Conservation (phyloP, 2,888 invertebrate genomes). For the Chouioia cunea region DNA sequence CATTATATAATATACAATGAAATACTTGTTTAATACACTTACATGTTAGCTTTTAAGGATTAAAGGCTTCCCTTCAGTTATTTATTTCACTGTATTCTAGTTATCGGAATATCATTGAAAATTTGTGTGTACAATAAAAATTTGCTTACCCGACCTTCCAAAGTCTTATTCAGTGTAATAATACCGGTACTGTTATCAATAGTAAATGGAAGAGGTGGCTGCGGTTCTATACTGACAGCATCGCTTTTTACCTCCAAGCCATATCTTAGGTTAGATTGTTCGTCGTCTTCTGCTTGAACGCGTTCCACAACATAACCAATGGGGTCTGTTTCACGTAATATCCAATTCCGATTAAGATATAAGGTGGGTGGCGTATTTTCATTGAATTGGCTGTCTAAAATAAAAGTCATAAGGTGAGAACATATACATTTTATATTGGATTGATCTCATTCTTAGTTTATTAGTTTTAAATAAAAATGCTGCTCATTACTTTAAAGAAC, state of each 20-base stretch:
- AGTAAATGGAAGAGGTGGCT: conserved; percentile 76
- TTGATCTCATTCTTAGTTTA: too few relatives aligned
- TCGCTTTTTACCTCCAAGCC: conserved; percentile 74
- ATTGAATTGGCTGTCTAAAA: conserved; percentile 69
- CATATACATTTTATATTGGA: too few relatives aligned
- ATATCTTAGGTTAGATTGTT: conserved; percentile 76
- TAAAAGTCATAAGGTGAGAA: not conserved
- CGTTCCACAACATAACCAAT: conserved; percentile 81
- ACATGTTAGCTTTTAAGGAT: too few relatives aligned
- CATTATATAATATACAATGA: too few relatives aligned
- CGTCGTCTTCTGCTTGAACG: conserved; percentile 77
- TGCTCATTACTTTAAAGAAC: too few relatives aligned
- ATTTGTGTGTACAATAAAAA: too few relatives aligned
- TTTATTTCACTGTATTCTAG: too few relatives aligned
- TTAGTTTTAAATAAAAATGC: too few relatives aligned
- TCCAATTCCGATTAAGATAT: conserved; percentile 81
- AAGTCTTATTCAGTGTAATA: conserved; percentile 83
- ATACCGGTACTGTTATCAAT: conserved; percentile 83
- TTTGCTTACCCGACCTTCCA: conserved; percentile 80
- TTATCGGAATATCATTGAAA: too few relatives aligned
- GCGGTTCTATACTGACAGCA: conserved; percentile 56
- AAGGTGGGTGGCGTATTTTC: conserved; percentile 79
- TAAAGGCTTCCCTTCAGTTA: too few relatives aligned
- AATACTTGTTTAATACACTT: too few relatives aligned
- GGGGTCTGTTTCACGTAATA: conserved; percentile 77